Conservation (phyloP, 2,797 vertebrate species). For the Cossypha caffra region DNA sequence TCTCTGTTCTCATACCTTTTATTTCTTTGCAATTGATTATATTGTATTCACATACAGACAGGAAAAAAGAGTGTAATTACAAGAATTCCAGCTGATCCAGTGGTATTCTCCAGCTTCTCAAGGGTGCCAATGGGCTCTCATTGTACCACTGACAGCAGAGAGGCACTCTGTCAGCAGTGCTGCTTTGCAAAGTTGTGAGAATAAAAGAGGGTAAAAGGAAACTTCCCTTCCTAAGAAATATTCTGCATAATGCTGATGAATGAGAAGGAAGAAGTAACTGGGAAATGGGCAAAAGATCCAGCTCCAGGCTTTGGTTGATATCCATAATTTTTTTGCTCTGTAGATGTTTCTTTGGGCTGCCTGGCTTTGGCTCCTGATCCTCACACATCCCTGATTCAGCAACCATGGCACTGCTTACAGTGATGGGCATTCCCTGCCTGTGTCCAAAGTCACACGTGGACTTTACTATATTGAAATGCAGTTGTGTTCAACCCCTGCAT, state of each 20-base stretch:
- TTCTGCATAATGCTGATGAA: not conserved
- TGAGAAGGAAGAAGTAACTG: not conserved
- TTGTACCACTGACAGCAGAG: not conserved
- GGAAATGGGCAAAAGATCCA: not conserved
- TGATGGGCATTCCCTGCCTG: accelerated
- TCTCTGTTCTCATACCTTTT: not conserved
- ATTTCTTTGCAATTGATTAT: not conserved
- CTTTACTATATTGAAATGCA: not conserved
- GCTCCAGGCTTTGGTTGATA: not conserved
- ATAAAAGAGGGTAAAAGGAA: not conserved
- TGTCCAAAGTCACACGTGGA: not conserved
- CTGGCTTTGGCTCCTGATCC: not conserved
- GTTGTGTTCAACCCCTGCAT: not conserved
- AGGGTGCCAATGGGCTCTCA: not conserved
- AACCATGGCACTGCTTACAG: not conserved
- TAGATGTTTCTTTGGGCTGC: not conserved
- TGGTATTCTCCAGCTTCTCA: not conserved
- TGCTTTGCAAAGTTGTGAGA: not conserved
- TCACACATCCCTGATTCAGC: not conserved
- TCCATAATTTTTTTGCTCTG: not conserved
- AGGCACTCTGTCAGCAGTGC: not conserved
- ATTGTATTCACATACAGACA: not conserved
- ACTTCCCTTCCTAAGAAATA: not conserved
- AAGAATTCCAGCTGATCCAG: not conserved
- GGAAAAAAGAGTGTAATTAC: not conserved